A percentile compares a stretch with the other conserved stretches of the same genome.
Evolutionary conservation across 2,797 vertebrate species (phyloP).

Genomic region (Crenichthys baileyi): DNA sequence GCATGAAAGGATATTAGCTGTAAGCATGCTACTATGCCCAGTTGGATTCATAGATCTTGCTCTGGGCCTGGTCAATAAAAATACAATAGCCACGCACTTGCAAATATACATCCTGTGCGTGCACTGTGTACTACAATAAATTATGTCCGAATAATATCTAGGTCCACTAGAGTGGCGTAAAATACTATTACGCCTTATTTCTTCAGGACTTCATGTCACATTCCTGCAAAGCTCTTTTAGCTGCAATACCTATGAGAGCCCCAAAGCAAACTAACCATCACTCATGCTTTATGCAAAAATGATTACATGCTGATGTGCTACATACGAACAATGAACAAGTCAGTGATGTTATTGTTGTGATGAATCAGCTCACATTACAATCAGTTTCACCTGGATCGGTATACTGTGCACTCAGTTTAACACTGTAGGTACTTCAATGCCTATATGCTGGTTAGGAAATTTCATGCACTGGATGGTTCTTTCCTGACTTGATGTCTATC

Average conservation of each 20-base stretch:
- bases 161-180: background rate
- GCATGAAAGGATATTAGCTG: background rate
- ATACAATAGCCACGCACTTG: background rate
- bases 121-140: background rate
- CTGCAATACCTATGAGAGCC: background rate
- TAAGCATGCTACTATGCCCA: background rate
- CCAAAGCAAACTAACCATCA: background rate
- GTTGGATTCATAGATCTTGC: background rate
- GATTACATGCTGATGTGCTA: conserved; percentile 1
- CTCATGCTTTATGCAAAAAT: background rate
- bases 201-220: background rate
- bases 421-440: background rate
- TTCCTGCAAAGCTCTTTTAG: background rate
- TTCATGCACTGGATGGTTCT: background rate
- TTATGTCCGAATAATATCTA: background rate
- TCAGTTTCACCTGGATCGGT: background rate
- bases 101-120: background rate
- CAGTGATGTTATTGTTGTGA: background rate
- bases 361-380: background rate
- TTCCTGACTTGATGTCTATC: background rate
- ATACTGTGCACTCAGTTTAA: background rate
- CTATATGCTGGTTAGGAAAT: background rate
- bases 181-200: background rate
- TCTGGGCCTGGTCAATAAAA: background rate
- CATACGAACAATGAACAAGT: background rate